Base-by-base conservation (phyloP, 1,140 invertebrate species). In the Neodiprion lecontei region DNA sequence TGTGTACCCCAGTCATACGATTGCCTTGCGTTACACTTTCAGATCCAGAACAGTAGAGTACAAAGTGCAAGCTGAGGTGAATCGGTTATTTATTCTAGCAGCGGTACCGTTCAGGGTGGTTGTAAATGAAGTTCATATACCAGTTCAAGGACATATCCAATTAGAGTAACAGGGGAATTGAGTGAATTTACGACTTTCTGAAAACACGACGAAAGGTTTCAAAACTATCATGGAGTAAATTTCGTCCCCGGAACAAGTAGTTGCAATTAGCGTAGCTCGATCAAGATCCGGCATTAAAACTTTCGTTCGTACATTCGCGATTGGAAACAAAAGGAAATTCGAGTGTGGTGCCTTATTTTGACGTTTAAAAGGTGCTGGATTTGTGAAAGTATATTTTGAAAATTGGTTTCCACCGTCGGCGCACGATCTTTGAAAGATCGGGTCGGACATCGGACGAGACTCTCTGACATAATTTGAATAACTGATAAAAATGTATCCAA, bases 291-390 rank as follows among this genome's bases (percentile, higher is more conserved):
- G 53, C 53, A 61, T 61, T 61, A 12, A 61, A 61, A 61, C n/a
- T 14, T 61, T 61, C 53, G 53, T 61, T 61, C 8, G 9, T 8
- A 40, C 28, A 61, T 61, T 61, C n/a, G n/a, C 53, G 53, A 61
- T 61, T 61, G 53, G 53, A 61, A 61, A 61, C 9, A 7, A 61
- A 61, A 61, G 7, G 7, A 61, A 61, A 12, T 61, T 61, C 53
- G 53, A 61, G 53, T 61, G 53, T 61, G 53, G 53, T 61, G 53
- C 53, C 53, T 61, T 61, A 61, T 61, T 61, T 61, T 61, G 53
- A 61, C 11, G 5, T 61, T 61, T 9, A 7, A 61, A 61, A 61
- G 53, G 53, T 61, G 53, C 53, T 61, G 53, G n/a, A 61, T 61
- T 61, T 14, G n/a, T 61, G 53, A 61, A 61, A 61, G 53, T 61